Evolutionary conservation across 92 coral and sea anemone species (phyloP), one percentile per base, ranked within the genome.

Genomic region (Epizoanthus fatuus): DNA sequence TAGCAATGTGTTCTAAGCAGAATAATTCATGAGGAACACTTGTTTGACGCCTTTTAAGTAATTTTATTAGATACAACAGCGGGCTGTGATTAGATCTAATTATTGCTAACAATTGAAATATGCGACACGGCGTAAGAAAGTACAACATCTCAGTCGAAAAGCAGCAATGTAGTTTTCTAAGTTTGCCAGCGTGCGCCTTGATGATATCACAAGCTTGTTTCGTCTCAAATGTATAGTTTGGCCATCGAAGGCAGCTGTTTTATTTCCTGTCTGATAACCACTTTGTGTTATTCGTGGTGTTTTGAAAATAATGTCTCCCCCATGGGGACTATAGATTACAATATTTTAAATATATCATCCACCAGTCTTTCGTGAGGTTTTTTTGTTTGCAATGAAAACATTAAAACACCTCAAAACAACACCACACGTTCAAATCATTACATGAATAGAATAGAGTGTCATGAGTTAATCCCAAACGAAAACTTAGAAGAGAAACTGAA

Each of bases 21-120:
- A 91, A 91, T 91, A 80, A 91, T 91, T 89, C 84, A 91, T 84
- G 86, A 76, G 94, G 82, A 78, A 86, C 91, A 83, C 92, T 71
- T 88, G 86, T 91, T 88, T 88, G 94, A 88, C 94, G 89, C 92
- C 82, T 91, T 87, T 87, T 83, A 87, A 92, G 85, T 91, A 91
- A 91, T 91, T 88, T 91, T 91, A 91, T 91, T 91, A 88, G 94
- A 91, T 88, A 91, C 92, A 83, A 88, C 94, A 91, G 90, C 85
- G 75, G 83, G 88, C 80, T 52, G 75, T 87, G 94, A 91, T 91
- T 87, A 91, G 85, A 74, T 72, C 71, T 57, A 91, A 87, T 82
- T 91, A 77, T 49, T 72, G 71, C 17, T 77, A 83, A 91, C 92
- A 91, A 91, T 87, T 71, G 85, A 47, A 81, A 86, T 71, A 90